A percentile compares a stretch with the other conserved stretches of the same genome.
Conservation (phyloP, 1,140 invertebrate species). For the Episyrphus balteatus region DNA sequence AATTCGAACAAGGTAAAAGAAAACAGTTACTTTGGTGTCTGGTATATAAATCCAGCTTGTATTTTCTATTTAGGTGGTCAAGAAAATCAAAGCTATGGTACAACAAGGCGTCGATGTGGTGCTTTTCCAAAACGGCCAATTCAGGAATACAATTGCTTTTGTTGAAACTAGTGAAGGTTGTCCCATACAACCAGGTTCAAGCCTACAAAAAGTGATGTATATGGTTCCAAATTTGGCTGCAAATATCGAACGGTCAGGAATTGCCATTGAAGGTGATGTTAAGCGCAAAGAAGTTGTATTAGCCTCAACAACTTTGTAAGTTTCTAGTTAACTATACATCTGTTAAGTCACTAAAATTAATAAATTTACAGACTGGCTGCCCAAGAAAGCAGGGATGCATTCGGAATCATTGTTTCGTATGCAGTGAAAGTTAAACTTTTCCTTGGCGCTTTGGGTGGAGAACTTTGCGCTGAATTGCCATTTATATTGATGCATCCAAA, state of each 20-base stretch:
- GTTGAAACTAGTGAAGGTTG: constrained; percentile 85
- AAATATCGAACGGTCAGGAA: constrained; percentile 82
- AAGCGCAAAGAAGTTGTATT: constrained; percentile 75
- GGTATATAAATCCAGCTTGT: no score
- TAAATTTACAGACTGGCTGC: constrained; percentile 52
- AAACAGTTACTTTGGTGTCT: background rate
- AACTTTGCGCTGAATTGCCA: constrained; percentile 88
- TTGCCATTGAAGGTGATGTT: constrained; percentile 89
- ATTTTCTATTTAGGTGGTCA: constrained; percentile 52
- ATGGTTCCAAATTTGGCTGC: constrained; percentile 65
- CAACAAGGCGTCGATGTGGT: constrained; percentile 96
- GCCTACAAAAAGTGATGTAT: constrained; percentile 82
- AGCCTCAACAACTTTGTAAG: constrained; percentile 92
- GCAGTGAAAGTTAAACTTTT: constrained; percentile 91
- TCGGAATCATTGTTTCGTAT: constrained; percentile 84
- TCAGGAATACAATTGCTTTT: constrained; percentile 84
- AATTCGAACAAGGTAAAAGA: constrained; percentile 79
- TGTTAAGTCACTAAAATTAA: background rate
- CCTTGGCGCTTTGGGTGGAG: constrained; percentile 85
- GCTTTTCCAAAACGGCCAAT: constrained; percentile 97
- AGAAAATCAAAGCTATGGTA: constrained; percentile 87
- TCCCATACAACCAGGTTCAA: constrained; percentile 88
- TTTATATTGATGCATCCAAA: constrained; percentile 97
- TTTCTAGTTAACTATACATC: constrained; percentile 16
- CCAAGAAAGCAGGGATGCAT: constrained; percentile 71